Conservation (phyloP, 2,888 invertebrate genomes). For the Teleogryllus oceanicus region DNA sequence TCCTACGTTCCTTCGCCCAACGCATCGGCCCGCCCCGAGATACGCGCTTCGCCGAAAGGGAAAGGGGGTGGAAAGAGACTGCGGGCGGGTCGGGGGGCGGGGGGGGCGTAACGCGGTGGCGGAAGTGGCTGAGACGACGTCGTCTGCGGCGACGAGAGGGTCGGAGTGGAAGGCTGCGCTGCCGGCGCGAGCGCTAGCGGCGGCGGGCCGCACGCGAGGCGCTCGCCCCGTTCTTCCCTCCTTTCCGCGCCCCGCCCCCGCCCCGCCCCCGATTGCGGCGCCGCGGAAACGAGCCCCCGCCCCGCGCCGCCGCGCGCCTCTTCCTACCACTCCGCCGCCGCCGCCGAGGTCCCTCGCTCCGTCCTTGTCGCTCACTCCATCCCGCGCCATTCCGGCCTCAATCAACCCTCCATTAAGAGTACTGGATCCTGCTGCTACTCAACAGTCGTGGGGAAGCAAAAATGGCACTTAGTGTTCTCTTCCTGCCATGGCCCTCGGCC, state of each 20-base stretch:
- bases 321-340: background rate
- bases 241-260: background rate
- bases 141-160: background rate
- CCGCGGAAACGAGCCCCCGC: background rate
- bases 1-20: background rate
- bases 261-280: background rate
- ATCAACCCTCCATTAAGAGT: slow-evolving; percentile 33
- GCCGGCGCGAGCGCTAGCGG: too few relatives aligned
- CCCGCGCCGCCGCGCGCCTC: background rate
- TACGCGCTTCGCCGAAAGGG: background rate
- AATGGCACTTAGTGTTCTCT: slow-evolving; percentile 18
- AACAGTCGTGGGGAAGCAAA: slow-evolving; percentile 1
- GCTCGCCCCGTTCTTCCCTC: background rate
- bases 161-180: too few relatives aligned
- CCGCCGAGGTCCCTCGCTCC: background rate
- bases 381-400: slow-evolving; percentile 26
- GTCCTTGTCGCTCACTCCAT: background rate
- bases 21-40: background rate
- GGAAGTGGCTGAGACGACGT: slow-evolving; percentile 1
- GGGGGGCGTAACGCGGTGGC: background rate
- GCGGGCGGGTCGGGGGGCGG: background rate
- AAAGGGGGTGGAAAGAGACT: slow-evolving; percentile 9
- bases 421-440: slow-evolving; percentile 30
- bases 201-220: background rate
- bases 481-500: background rate